Base-by-base conservation (phyloP, 2,113 vertebrate genomes). In the Pelusios castaneus region DNA sequence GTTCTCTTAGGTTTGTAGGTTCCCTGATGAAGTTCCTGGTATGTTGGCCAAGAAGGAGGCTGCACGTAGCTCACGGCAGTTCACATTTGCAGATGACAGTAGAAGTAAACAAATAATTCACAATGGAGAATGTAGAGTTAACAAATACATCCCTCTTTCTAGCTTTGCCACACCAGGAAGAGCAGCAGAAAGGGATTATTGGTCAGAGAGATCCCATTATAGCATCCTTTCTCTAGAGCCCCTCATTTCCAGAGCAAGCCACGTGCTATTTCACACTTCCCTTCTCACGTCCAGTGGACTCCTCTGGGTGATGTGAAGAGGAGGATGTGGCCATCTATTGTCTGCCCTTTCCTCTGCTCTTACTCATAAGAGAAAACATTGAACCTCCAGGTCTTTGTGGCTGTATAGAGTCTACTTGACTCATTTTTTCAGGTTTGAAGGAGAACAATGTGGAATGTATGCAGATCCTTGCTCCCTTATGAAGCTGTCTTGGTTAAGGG, bases 311-410 rank as follows among this genome's bases (percentile, higher is more conserved):
- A 52, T 9, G 41, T 10, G 76, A 90, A 49, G 49, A 16, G 0
- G 0, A 14, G 6, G 8, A 5, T 58, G 31, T 60, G 2, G 85
- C 16, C 0, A 5, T 12, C 49, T 80, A 9, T 10, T 8, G 14
- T 4, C 13, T 45, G 41, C 73, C 24, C 41, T 43, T 70, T 41
- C 6, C 24, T 9, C 5, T 73, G 83, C 90, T 31, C 4, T 92
- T 38, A 41, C 24, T 10, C 76, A 27, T 2, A 16, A 4, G n/a
- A 52, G 31, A 3, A 41, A 12, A 3, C 22, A 49, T 2, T 45
- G 87, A 83, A 89, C 41, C 51, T 21, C 7, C 92, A 80, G 13
- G n/a, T n/a, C n/a, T n/a, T n/a, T n/a, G n/a, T n/a, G n/a, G n/a
- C n/a, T n/a, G n/a, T n/a, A n/a, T n/a, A n/a, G n/a, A n/a, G n/a